These are phyloP conservation scores for Mya arenaria DNA, from an alignment of 1,140 invertebrate genomes.

Conservation along the genomic window DNA sequence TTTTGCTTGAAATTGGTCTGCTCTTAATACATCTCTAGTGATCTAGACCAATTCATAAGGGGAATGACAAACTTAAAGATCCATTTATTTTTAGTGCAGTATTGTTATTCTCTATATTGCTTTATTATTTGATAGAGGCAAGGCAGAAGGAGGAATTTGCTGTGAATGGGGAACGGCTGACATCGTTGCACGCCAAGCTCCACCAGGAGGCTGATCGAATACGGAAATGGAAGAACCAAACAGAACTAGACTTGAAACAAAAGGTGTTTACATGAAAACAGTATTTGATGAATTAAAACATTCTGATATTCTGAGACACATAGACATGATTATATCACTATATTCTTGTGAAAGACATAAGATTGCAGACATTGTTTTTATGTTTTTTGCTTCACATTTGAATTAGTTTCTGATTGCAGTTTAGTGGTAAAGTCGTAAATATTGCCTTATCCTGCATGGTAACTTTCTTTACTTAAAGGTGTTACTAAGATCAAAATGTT, in stretches of 20 bases:
- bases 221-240: conserved; percentile 78
- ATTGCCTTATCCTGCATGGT: not conserved
- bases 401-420: too few relatives aligned
- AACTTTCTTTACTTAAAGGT: not conserved
- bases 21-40: not conserved
- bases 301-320: not conserved
- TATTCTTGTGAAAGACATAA: not conserved
- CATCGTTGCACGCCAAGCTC: conserved; percentile 74
- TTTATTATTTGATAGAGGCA: not conserved
- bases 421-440: not conserved
- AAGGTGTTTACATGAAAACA: conserved; percentile 75
- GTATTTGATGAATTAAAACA: too few relatives aligned
- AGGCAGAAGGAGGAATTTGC: conserved; percentile 36
- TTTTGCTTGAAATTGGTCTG: not conserved
- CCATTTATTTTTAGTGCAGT: not conserved
- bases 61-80: not conserved
- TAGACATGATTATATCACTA: not conserved
- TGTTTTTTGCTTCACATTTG: not conserved
- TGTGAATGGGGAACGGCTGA: conserved; percentile 61
- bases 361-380: not conserved
- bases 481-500: not conserved
- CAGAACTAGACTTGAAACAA: conserved; percentile 77
- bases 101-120: not conserved
- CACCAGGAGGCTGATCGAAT: conserved; percentile 78
- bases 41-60: not conserved